phyloP scores from a whole-genome alignment of 1,140 invertebrate genomes.

The Ceratoteleas bidentatus region DNA sequence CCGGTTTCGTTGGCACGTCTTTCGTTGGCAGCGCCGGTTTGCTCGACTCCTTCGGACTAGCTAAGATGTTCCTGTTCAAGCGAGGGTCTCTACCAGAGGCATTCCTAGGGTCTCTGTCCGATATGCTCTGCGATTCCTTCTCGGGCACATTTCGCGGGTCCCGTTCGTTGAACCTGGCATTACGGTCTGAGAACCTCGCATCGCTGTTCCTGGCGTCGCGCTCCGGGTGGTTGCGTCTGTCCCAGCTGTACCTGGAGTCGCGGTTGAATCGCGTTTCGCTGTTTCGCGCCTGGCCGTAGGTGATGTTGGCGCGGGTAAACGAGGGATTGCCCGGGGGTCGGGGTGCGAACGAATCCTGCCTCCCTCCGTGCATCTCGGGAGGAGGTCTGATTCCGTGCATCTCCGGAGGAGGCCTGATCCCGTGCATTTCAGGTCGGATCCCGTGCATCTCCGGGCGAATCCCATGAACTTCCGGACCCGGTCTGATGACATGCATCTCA shows the following conservation, averaged over 20 bases:
- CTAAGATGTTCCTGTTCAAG: conserved; percentile 31
- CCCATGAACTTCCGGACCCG: too few species aligned
- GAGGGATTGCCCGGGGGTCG: conserved; percentile 6
- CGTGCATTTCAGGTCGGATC: too few species aligned
- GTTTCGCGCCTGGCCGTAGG: conserved; percentile 50
- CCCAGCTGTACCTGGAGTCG: conserved; percentile 62
- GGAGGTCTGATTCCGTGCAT: too few species aligned
- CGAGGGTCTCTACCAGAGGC: conserved; percentile 63
- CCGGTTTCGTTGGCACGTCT: conserved; percentile 20
- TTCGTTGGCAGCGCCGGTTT: too few species aligned
- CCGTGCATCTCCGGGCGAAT: too few species aligned
- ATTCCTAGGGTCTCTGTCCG: conserved; percentile 43
- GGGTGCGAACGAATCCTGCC: neutral
- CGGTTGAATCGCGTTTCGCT: conserved; percentile 50
- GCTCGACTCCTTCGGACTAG: conserved; percentile 12
- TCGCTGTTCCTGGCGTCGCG: conserved; percentile 22
- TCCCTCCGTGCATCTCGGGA: too few species aligned
- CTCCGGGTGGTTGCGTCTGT: conserved; percentile 35
- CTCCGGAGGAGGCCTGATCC: too few species aligned
- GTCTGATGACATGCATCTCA: too few species aligned
- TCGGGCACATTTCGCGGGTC: conserved; percentile 25
- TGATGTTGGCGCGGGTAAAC: conserved; percentile 38
- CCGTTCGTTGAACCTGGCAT: conserved; percentile 27
- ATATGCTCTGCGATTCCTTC: conserved; percentile 23
- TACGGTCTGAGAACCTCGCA: conserved; percentile 30